These are phyloP conservation scores for Pollimyrus isidori DNA, from an alignment of 2,113 vertebrate species.

Conservation along the genomic window DNA sequence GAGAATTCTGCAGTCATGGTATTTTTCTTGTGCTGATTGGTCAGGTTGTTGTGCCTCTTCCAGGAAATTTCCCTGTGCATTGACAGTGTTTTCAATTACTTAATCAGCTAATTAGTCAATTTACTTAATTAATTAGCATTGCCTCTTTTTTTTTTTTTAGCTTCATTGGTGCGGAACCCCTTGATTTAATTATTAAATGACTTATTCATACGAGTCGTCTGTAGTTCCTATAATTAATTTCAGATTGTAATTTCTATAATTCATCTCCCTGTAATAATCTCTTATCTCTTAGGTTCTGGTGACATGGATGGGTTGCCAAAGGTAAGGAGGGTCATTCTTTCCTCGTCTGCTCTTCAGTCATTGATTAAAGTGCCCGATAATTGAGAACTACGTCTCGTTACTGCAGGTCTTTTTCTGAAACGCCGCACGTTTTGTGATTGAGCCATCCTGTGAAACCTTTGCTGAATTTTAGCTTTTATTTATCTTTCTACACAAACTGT, in stretches of 20 bases:
- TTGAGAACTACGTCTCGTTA: background rate
- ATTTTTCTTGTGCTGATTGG: background rate
- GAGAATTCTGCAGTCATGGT: constrained; percentile 21
- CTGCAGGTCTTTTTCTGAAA: background rate
- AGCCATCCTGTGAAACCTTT: background rate
- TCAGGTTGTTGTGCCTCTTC: background rate
- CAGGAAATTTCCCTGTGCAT: background rate
- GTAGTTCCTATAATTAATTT: background rate
- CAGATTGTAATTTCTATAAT: background rate
- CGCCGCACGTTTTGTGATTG: background rate
- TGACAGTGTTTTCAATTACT: background rate
- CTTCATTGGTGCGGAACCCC: background rate
- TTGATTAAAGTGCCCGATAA: background rate
- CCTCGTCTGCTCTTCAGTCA: background rate
- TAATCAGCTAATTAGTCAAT: background rate
- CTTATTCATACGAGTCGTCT: background rate
- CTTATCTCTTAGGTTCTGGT: constrained; percentile 64
- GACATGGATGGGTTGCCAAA: constrained; percentile 87
- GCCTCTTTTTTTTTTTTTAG: background rate
- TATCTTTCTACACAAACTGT: background rate
- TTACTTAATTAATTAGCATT: background rate
- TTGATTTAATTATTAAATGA: background rate
- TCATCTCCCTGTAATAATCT: constrained; percentile 16
- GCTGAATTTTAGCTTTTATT: background rate
- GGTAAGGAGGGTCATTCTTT: constrained; percentile 52